Base-by-base conservation (phyloP, 37 sponge, comb jelly and placozoan species). In the Chondrilla cf. caribensis region DNA sequence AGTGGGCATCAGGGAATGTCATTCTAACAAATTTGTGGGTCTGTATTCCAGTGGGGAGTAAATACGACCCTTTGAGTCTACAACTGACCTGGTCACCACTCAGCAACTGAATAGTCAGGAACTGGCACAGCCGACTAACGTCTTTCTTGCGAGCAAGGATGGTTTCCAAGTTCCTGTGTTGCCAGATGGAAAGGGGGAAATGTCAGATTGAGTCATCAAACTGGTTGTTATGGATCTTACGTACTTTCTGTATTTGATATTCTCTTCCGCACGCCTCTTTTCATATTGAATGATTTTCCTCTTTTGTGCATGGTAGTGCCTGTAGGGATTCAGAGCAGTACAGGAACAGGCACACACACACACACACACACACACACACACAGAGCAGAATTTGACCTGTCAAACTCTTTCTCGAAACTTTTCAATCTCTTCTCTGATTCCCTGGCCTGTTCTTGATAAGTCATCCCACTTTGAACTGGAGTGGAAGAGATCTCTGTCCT, bases 401-500 rank as follows among this genome's bases (percentile, higher is more conserved):
- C 41, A 73, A 73, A 73, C 0, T 73, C 76, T 37, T 39, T 40
- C n/a, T 73, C 44, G 6, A 73, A 24, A 2, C 21, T 73, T n/a
- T 22, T 73, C 2, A 17, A 25, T 19, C 2, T n/a, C 43, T 0
- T 25, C 6, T 26, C 39, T 15, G 4, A 18, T 8, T 67, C 17
- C 33, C 32, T 38, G 15, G 35, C 37, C 17, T 17, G 19, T 19
- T 58, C 26, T 54, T 29, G 51, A 36, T 25, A 83, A 17, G 38
- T 71, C 21, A 18, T 19, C 1, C 28, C 28, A 15, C n/a, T 28
- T 17, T 58, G 41, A 58, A 76, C 66, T 11, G 89, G 82, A 36
- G 80, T 64, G 22, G 89, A 38, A 3, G 39, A 28, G 8, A 95
- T 54, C 66, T 89, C 93, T 36, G 94, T 92, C 71, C 93, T 83